A percentile compares a stretch with the other conserved stretches of the same genome.
Conservation (phyloP, 1,140 invertebrate genomes). For the Microplitis demolitor region DNA sequence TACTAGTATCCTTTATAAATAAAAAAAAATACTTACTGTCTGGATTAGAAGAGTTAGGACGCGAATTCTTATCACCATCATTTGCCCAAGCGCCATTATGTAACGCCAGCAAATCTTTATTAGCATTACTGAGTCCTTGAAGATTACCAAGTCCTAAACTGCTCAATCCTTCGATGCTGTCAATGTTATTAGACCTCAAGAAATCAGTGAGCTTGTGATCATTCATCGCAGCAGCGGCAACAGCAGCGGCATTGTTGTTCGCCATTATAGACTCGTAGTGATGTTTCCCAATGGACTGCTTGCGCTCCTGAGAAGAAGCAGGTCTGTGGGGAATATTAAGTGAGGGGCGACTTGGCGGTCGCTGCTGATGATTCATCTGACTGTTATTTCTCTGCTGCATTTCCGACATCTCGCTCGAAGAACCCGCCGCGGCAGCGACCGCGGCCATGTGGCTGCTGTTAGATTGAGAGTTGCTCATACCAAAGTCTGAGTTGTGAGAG, state of each 20-base stretch:
- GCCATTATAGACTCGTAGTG: slow-evolving; percentile 53
- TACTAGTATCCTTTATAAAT: background rate
- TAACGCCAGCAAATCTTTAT: slow-evolving; percentile 71
- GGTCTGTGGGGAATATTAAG: slow-evolving; percentile 58
- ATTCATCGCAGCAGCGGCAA: slow-evolving; percentile 43
- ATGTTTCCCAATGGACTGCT: slow-evolving; percentile 37
- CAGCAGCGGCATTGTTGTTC: slow-evolving; percentile 38
- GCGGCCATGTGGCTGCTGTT: slow-evolving; percentile 48
- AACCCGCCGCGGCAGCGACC: slow-evolving; percentile 9
- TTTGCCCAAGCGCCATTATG: slow-evolving; percentile 71
- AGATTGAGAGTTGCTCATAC: slow-evolving; percentile 45
- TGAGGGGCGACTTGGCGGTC: slow-evolving; percentile 57
- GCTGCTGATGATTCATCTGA: slow-evolving; percentile 56
- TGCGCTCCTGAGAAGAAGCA: slow-evolving; percentile 30
- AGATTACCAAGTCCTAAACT: slow-evolving; percentile 54
- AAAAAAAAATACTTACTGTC: slow-evolving; percentile 43
- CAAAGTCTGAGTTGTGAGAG: slow-evolving; percentile 52
- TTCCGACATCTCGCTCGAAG: slow-evolving; percentile 47
- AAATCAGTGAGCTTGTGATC: slow-evolving; percentile 68
- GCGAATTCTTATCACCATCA: slow-evolving; percentile 47
- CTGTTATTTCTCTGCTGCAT: slow-evolving; percentile 40
- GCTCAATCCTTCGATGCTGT: slow-evolving; percentile 70
- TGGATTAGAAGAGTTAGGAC: slow-evolving; percentile 48
- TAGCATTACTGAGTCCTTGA: slow-evolving; percentile 57
- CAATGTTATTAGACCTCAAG: slow-evolving; percentile 66